phyloP scores from a whole-genome alignment of 2,797 vertebrate species.

The Bradypus variegatus region DNA sequence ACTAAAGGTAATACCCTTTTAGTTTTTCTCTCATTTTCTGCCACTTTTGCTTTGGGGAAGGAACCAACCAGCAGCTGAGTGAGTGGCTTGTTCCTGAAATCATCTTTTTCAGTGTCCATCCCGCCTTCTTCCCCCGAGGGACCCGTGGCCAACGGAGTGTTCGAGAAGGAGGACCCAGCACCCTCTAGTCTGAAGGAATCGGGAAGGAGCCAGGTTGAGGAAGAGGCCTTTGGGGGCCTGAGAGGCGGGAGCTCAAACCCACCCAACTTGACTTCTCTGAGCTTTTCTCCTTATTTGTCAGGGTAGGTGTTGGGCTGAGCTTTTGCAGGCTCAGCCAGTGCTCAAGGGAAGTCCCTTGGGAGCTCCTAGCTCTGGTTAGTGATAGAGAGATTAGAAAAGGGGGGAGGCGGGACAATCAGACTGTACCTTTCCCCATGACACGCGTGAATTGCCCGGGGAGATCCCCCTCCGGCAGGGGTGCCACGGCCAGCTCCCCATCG shows the following conservation, averaged over 20 bases:
- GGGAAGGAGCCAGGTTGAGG: neutral
- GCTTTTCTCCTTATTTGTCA: too few relatives aligned
- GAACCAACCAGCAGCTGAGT: too few relatives aligned
- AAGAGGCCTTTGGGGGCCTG: neutral
- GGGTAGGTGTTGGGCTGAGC: too few relatives aligned
- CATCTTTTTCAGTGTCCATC: neutral
- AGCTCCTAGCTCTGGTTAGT: neutral
- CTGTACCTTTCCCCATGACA: slow-evolving; percentile 97
- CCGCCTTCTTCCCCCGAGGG: neutral
- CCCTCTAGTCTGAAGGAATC: neutral
- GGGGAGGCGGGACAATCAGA: accelerated
- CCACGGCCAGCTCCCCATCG: slow-evolving; percentile 82
- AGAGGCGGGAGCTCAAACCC: neutral
- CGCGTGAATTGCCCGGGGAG: slow-evolving; percentile 95
- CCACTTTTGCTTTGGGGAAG: neutral
- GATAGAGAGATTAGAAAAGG: accelerated
- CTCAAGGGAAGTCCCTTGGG: neutral
- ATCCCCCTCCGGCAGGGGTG: slow-evolving; percentile 86
- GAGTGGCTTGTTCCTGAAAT: neutral
- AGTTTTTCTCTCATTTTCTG: neutral
- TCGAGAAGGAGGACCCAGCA: accelerated
- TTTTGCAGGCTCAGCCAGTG: neutral
- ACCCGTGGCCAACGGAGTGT: neutral
- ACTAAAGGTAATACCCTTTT: neutral
- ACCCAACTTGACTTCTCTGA: neutral